Conservation (phyloP, 2,113 vertebrate species). For the Hippolais icterina region DNA sequence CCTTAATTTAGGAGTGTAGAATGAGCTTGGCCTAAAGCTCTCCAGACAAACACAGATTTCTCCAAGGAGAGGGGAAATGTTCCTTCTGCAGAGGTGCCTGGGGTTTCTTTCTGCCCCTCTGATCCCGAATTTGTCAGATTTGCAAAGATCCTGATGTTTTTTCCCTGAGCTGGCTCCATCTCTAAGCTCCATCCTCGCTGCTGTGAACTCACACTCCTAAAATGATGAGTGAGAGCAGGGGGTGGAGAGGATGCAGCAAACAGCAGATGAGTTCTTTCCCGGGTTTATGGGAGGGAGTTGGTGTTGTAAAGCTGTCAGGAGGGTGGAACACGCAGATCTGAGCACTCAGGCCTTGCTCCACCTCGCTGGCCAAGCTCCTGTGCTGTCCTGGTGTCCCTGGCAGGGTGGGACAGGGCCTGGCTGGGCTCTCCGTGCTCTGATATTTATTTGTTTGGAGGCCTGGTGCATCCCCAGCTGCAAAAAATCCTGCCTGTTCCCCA, state of each 20-base stretch:
- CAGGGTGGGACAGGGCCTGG: neutral
- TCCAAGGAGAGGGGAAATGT: neutral
- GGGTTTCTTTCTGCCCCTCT: neutral
- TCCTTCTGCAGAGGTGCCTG: neutral
- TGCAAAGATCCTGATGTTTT: neutral
- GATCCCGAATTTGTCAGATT: neutral
- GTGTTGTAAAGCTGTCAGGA: neutral
- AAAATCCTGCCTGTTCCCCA: neutral
- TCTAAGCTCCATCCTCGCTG: rapidly evolving
- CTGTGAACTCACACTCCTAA: neutral
- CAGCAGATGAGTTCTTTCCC: neutral
- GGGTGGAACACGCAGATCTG: neutral
- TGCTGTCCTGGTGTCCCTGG: neutral
- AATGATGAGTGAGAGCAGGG: neutral
- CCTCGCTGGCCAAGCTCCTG: neutral
- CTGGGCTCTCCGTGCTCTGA: neutral
- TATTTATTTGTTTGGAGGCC: neutral
- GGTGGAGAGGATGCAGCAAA: neutral
- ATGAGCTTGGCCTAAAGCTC: neutral
- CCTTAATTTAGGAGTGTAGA: neutral
- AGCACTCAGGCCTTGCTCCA: neutral
- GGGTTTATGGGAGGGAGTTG: neutral
- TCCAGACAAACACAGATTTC: neutral
- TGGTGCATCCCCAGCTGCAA: neutral
- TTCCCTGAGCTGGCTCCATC: neutral